Evolutionary conservation across 2,113 vertebrate species (phyloP), one percentile per base, ranked within the genome.

Genomic region (Bufo gargarizans): DNA sequence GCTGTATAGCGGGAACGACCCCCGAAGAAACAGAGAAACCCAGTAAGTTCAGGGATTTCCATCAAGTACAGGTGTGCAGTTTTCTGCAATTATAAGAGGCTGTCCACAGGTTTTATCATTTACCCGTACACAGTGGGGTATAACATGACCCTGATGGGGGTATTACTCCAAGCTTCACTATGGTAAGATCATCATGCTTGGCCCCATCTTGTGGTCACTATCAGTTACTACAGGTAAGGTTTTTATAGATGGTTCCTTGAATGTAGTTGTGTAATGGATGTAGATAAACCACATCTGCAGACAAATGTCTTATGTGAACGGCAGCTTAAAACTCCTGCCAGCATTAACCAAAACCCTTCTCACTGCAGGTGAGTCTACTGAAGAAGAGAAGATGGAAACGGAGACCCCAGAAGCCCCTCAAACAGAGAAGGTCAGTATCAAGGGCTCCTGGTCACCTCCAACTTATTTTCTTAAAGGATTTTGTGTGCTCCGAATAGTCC

Each of bases 1-100:
- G 98, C 6, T 98, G 98, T 86, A 99, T 99, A 13, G 98, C 98
- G 0, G 98, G 98, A 63, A 99, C 98, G 0, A 91, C 96, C 33
- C 97, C 98, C 50, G 98, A 99, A 86, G 95, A 96, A 0, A 90
- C 97, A 97, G 33, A 33, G 33, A 33, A 33, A 33, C 93, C 95
- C 0, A 97, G 98, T 98, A 91, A 92, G 91, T 91, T 20, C 0
- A 33, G 0, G 1, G 3, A 19, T 5, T 16, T 71, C 12, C 1
- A 14, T 5, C 9, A 3, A 33, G 10, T 69, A 69, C 65, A 33
- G 33, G 33, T 0, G 61, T 65, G 19, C 20, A 65, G 17, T 7
- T n/a, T 0, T 20, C 19, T 65, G 61, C 17, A n/a, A 20, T n/a
- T 65, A 8, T 17, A 20, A 65, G 7, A 16, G 6, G 61, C 0